phyloP scores from a whole-genome alignment of 2,113 vertebrate genomes.

The Tupaia chinensis region DNA sequence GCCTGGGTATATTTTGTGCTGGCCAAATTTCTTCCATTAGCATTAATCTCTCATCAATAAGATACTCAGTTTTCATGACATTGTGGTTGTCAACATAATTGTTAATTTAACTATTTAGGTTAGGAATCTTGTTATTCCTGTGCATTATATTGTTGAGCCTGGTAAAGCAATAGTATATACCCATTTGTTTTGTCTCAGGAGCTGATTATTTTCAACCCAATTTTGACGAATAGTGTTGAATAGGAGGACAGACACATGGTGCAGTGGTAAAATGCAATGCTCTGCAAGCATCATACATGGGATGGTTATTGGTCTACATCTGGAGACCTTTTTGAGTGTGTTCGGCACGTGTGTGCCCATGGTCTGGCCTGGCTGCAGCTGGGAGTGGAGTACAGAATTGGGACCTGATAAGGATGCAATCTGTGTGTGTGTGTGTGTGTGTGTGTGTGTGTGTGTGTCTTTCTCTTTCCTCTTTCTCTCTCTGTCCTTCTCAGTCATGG shows the following conservation, averaged over 20 bases:
- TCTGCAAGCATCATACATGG: too few relatives aligned
- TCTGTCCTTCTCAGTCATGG: too few relatives aligned
- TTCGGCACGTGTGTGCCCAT: too few relatives aligned
- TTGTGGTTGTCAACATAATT: neutral
- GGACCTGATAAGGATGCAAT: too few relatives aligned
- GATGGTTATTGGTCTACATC: too few relatives aligned
- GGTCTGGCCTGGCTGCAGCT: too few relatives aligned
- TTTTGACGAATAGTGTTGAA: neutral
- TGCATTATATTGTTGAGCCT: neutral
- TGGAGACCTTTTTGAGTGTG: too few relatives aligned
- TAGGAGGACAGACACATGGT: neutral
- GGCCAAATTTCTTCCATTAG: neutral
- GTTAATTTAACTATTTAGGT: conserved; percentile 46
- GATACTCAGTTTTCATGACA: neutral
- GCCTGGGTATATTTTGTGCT: neutral
- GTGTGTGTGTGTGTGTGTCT: too few relatives aligned
- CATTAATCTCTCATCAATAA: neutral
- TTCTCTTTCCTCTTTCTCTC: too few relatives aligned
- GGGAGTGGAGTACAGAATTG: too few relatives aligned
- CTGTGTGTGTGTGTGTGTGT: too few relatives aligned
- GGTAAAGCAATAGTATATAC: neutral
- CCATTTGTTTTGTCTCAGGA: conserved; percentile 40
- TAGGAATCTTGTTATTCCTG: neutral
- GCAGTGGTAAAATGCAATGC: too few relatives aligned
- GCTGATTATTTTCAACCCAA: neutral